Base-by-base conservation (phyloP, 2,113 vertebrate genomes). In the Notothenia rossii region DNA sequence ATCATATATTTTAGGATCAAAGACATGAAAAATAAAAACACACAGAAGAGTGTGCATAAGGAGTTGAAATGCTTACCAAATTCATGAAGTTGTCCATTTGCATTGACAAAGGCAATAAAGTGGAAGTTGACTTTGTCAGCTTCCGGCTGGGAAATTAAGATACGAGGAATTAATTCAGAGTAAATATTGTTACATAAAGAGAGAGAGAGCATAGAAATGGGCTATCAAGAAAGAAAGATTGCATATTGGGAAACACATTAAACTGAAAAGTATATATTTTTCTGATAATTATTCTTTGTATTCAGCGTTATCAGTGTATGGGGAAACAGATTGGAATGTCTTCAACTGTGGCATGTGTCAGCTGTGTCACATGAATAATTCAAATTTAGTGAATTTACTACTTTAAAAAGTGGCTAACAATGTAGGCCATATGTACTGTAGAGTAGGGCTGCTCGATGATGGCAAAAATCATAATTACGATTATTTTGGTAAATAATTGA, bases 81-180 rank as follows among this genome's bases (percentile, higher is more conserved):
- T 90, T 99, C 98, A 91, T 96, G 97, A 33, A 99, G 96, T 0
- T 97, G 94, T 79, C 96, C 96, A 45, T 97, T 96, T 72, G 96
- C 94, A 7, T 96, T 96, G 86, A 96, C 94, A 84, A 99, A 98
- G 49, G 99, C 94, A 88, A 99, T 96, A 73, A 99, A 98, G 84
- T 99, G 98, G 84, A 99, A 99, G 89, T 97, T 98, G 87, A 98
- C 86, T 18, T 97, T 94, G 92, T 96, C 96, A 0, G 96, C 95
- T 60, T 97, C 96, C 56, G 95, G 95, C 97, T 99, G 90, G 65
- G 36, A 59, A 74, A 9, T 67, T 48, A 10, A 77, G 1, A 66
- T n/a, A 66, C 12, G 6, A 48, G 6, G 12, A 65, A 73, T 25
- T 8, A 65, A 71, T 14, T 55, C 10, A 18, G 5, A 20, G 20